phyloP scores from a whole-genome alignment of 2,888 invertebrate genomes.

The Chironomus riparius region DNA sequence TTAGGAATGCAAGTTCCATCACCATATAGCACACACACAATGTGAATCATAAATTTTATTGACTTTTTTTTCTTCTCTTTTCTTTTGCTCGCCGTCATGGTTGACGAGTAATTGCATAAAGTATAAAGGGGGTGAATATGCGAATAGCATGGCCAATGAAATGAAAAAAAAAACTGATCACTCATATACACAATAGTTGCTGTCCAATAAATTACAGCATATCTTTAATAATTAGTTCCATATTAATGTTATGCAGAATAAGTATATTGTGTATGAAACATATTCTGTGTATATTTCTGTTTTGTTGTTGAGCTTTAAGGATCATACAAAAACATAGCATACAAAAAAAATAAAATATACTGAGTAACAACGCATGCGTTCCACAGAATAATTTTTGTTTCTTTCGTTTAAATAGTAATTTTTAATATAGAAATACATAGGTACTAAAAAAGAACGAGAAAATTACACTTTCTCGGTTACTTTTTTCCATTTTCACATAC shows the following conservation, averaged over 20 bases:
- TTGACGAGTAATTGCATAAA: not conserved
- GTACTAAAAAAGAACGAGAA: not conserved
- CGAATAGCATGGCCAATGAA: not conserved
- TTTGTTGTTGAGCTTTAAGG: slow-evolving; percentile 6
- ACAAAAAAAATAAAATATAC: not conserved
- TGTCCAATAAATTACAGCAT: slow-evolving; percentile 13
- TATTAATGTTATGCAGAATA: not conserved
- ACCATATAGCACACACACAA: too few relatives aligned
- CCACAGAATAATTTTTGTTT: slow-evolving; percentile 2
- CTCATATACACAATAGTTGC: not conserved
- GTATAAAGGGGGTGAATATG: not conserved
- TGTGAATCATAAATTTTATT: too few relatives aligned
- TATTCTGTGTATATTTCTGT: not conserved
- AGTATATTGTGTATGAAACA: not conserved
- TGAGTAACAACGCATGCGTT: slow-evolving; percentile 18
- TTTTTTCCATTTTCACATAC: not conserved
- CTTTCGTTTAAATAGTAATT: slow-evolving; percentile 24
- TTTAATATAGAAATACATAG: slow-evolving; percentile 4
- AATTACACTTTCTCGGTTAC: not conserved
- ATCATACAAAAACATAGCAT: not conserved
- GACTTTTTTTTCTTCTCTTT: too few relatives aligned
- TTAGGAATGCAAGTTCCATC: too few relatives aligned
- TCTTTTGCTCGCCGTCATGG: too few relatives aligned
- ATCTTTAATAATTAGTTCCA: slow-evolving; percentile 27
- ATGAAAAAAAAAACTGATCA: not conserved